These are phyloP conservation scores for Sula dactylatra DNA, from an alignment of 2,113 vertebrate species.

Conservation along the genomic window DNA sequence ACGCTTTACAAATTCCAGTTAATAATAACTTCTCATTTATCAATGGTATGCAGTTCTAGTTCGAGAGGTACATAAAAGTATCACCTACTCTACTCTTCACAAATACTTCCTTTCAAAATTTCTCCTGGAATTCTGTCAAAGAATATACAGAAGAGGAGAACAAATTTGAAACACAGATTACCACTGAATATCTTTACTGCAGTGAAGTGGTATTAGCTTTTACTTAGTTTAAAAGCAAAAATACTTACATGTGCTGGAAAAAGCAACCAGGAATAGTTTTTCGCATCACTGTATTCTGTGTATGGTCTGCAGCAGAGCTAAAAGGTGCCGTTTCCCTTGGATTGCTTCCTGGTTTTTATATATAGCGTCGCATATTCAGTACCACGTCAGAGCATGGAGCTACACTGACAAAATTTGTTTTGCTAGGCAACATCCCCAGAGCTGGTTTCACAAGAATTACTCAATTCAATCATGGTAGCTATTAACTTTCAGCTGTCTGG, in stretches of 20 bases:
- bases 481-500: slow-evolving; percentile 25
- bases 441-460: slow-evolving; percentile 41
- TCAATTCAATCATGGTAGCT: not conserved
- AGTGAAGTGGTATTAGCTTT: not conserved
- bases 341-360: slow-evolving; percentile 38
- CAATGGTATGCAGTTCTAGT: not conserved
- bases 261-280: not conserved
- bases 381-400: slow-evolving; percentile 9
- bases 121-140: not conserved
- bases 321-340: not conserved
- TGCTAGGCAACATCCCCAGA: slow-evolving; percentile 21
- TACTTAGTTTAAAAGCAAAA: not conserved
- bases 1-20: not conserved
- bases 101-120: not conserved
- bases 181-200: not conserved
- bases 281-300: not conserved
- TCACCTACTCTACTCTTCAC: not conserved
- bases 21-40: not conserved
- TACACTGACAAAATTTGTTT: not conserved
- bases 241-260: slow-evolving; percentile 53
- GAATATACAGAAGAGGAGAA: not conserved
- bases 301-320: not conserved
- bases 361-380: not conserved
- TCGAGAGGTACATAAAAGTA: not conserved
- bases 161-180: not conserved